These are phyloP conservation scores for Pontoporia blainvillei DNA, from an alignment of 2,113 vertebrate genomes.

Conservation along the genomic window DNA sequence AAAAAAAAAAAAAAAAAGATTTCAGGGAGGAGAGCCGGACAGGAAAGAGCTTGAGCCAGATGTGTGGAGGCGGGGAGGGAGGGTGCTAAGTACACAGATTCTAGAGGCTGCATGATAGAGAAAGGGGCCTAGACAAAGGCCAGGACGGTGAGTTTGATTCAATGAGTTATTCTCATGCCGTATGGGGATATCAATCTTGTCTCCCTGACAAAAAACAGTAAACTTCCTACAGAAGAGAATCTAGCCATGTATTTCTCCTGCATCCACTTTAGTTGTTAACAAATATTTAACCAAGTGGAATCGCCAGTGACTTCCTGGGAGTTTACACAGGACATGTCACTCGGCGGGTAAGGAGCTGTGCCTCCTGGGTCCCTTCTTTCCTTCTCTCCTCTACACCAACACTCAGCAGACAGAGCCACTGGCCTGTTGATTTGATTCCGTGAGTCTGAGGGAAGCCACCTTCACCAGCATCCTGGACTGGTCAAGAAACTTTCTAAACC, in stretches of 20 bases:
- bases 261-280: neutral
- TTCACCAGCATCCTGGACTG: neutral
- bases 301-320: neutral
- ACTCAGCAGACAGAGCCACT: neutral
- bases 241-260: neutral
- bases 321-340: conserved; percentile 30
- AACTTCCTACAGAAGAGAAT: neutral
- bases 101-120: neutral
- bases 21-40: neutral
- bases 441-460: neutral
- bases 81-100: neutral
- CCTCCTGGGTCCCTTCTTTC: neutral
- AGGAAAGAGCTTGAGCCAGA: neutral
- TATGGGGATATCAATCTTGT: neutral
- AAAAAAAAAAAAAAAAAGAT: no score
- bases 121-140: neutral
- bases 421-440: neutral
- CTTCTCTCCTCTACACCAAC: neutral
- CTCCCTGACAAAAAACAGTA: neutral
- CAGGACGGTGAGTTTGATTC: neutral
- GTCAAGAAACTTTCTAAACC: neutral
- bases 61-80: neutral
- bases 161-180: neutral
- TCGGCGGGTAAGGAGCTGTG: neutral
- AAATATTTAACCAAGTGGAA: conserved; percentile 49